Evolutionary conservation across 2,797 vertebrate species (phyloP), one percentile per base, ranked within the genome.

Genomic region (Sebastes taczanowskii): DNA sequence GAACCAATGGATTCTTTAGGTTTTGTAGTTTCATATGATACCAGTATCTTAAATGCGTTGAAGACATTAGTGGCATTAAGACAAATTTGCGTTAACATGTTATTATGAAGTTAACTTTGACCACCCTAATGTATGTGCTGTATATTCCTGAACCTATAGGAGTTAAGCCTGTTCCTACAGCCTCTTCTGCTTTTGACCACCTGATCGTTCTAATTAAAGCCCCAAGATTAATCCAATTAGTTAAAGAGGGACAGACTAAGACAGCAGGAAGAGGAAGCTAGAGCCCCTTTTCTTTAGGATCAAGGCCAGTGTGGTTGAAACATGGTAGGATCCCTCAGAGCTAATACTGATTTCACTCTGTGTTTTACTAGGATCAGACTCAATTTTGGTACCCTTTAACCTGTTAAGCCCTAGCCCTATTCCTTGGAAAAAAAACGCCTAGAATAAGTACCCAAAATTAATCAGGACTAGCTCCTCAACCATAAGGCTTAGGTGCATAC

Each of bases 181-280:
- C 74, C 58, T 88, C 67, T 70, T 29, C 70, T 55, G 74, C 68
- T 78, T 78, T 72, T 66, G 86, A 88, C 88, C 91, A 92, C 87
- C 93, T 92, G 83, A 91, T 89, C 66, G 6, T 84, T 92, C 92
- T 93, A 95, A 95, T 95, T 95, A 94, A 93, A 95, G 91, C 83
- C 67, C 75, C 74, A 71, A 83, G 73, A 92, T 92, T 81, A 90
- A 95, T 94, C 93, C 92, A 92, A 94, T 96, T 93, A 95, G 88
- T 61, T 8, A 84, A 88, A 91, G 87, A 89, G 84, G 85, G 80
- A 80, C 87, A 84, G 70, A 64, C 84, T 89, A 86, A 83, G 84
- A 82, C 80, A 84, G 78, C 53, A 78, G 86, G 72, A 71, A 53
- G 62, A 77, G 52, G 65, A 83, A 35, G 66, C 52, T 74, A 2